A percentile compares a stretch with the other conserved stretches of the same genome.
These are phyloP conservation scores for Dinocampus coccinellae DNA, from an alignment of 2,888 invertebrate species.

Conservation along the genomic window DNA sequence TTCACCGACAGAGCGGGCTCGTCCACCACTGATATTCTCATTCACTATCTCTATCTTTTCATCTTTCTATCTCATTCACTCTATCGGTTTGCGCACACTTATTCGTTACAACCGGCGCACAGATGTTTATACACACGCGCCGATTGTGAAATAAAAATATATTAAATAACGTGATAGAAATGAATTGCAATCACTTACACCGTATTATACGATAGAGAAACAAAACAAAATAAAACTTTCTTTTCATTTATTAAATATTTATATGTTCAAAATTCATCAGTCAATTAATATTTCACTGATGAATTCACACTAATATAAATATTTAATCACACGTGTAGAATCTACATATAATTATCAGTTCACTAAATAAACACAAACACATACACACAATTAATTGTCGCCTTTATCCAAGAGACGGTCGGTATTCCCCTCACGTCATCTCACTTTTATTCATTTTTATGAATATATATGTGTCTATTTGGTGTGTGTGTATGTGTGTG, in stretches of 20 bases:
- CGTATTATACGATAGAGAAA: too few species aligned
- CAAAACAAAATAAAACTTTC: too few species aligned
- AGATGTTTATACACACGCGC: slow-evolving; percentile 43
- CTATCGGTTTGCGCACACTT: slow-evolving; percentile 32
- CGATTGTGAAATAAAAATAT: slow-evolving; percentile 11
- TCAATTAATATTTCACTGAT: slow-evolving; percentile 1
- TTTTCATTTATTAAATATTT: too few species aligned
- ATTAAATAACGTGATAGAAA: neutral
- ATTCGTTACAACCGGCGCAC: slow-evolving; percentile 47
- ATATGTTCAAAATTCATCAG: too few species aligned
- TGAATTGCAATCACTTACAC: neutral
- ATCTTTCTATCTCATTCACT: slow-evolving; percentile 5
- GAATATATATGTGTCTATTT: too few species aligned
- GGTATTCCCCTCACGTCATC: slow-evolving; percentile 24
- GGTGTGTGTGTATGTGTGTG: too few species aligned
- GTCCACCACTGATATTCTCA: slow-evolving; percentile 34
- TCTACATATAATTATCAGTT: too few species aligned
- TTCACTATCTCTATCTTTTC: too few species aligned
- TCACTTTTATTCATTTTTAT: slow-evolving; percentile 22
- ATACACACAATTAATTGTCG: too few species aligned
- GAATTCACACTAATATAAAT: slow-evolving; percentile 11
- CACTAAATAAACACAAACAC: too few species aligned
- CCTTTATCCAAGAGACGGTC: slow-evolving; percentile 29
- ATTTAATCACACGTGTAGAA: too few species aligned
- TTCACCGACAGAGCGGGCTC: slow-evolving; percentile 41